Evolutionary conservation across 1,140 invertebrate species (phyloP).

Genomic region (Neodiprion lecontei): DNA sequence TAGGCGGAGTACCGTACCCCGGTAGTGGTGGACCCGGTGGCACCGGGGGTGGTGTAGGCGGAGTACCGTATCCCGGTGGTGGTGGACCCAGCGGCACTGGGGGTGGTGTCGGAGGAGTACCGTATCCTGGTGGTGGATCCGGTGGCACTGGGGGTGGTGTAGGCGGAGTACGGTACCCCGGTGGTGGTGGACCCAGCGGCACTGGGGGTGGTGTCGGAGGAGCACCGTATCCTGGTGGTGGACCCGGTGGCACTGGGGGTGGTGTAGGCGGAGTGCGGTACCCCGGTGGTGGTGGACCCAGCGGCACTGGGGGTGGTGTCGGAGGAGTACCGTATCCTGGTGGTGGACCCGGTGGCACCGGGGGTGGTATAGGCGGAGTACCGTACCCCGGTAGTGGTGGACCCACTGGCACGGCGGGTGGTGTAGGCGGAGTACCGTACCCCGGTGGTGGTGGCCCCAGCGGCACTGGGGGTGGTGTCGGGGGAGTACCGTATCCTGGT

Average conservation of each 20-base stretch:
- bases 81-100: conserved; percentile 12
- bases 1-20: neutral
- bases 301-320: conserved; percentile 11
- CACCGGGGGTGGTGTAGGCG: neutral
- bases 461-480: neutral
- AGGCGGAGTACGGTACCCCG: neutral
- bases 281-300: conserved; percentile 23
- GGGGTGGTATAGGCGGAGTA: neutral
- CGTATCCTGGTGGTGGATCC: conserved; percentile 13
- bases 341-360: conserved; percentile 1
- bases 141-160: neutral
- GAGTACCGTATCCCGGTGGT: conserved; percentile 24
- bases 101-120: neutral
- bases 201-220: conserved; percentile 22
- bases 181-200: conserved; percentile 10
- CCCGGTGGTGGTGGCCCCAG: conserved; percentile 11
- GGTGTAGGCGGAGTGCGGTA: neutral
- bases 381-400: neutral
- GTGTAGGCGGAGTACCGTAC: neutral
- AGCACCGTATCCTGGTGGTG: conserved; percentile 20
- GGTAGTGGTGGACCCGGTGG: neutral
- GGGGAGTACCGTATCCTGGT: too few species aligned
- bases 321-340: conserved; percentile 9
- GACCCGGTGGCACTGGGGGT: conserved; percentile 6
- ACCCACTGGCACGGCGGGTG: neutral